A percentile compares a stretch with the other conserved stretches of the same genome.
Conservation (phyloP, 2,113 vertebrate species). For the Muntiacus reevesi region DNA sequence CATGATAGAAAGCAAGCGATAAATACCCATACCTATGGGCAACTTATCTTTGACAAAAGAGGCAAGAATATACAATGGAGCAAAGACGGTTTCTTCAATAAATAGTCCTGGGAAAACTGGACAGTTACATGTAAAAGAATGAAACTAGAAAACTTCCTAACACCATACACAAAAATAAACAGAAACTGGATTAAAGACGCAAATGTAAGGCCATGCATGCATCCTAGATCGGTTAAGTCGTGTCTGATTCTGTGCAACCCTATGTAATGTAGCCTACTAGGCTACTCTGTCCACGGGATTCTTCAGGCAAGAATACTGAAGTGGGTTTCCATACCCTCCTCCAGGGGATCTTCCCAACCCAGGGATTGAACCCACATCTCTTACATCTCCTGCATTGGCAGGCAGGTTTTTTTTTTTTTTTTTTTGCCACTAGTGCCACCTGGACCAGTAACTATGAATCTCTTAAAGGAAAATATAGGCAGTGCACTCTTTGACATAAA, state of each 20-base stretch:
- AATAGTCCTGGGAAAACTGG: not conserved
- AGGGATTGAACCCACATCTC: not conserved
- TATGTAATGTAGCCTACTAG: not conserved
- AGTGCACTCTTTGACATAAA: not conserved
- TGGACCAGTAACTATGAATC: not conserved
- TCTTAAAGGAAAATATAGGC: not conserved
- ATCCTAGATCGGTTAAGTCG: fast-evolving
- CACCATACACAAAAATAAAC: not conserved
- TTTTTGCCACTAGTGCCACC: not conserved
- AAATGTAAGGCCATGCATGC: not conserved
- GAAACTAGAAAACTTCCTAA: not conserved
- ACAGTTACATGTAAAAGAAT: not conserved
- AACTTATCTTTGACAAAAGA: not conserved
- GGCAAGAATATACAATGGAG: not conserved
- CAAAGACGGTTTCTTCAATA: not conserved
- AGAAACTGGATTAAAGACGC: not conserved
- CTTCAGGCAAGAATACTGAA: not conserved
- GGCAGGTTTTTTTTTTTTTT: not conserved
- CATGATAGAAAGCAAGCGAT: not conserved
- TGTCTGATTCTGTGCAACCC: not conserved
- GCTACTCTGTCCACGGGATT: fast-evolving
- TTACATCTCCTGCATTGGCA: not conserved
- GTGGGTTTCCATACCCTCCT: not conserved
- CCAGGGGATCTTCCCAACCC: not conserved
- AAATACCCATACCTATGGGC: not conserved